phyloP scores from a whole-genome alignment of 2,797 vertebrate species.

The Trachurus trachurus region DNA sequence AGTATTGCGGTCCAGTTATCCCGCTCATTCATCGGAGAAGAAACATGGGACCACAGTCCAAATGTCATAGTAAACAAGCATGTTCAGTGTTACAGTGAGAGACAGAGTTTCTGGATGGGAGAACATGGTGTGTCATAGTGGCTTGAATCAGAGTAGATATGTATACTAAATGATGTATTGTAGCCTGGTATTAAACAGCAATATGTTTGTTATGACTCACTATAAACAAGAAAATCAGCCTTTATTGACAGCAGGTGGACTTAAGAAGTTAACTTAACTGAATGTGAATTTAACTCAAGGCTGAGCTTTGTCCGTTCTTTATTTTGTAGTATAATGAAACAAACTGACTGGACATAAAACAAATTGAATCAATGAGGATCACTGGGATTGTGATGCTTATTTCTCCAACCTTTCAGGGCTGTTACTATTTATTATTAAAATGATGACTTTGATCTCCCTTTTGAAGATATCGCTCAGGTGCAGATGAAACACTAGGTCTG shows the following conservation, averaged over 20 bases:
- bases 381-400: conserved; percentile 29
- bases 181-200: neutral
- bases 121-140: neutral
- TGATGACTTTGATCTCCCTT: conserved; percentile 57
- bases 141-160: neutral
- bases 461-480: conserved; percentile 55
- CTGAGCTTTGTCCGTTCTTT: neutral
- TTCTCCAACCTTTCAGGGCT: conserved; percentile 41
- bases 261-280: neutral
- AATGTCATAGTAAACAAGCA: neutral
- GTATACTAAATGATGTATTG: neutral
- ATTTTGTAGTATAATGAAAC: conserved; percentile 11
- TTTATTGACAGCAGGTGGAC: neutral
- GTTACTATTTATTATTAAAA: conserved; percentile 40
- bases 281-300: neutral
- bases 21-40: neutral
- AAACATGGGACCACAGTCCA: conserved; percentile 12
- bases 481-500: conserved; percentile 55
- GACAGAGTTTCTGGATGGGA: neutral
- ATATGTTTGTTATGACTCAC: neutral
- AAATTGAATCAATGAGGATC: conserved; percentile 20
- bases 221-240: neutral
- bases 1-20: neutral
- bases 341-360: conserved; percentile 13
- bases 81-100: neutral